Evolutionary conservation across 1,140 invertebrate species (phyloP).

Genomic region (Brachionus calyciflorus): DNA sequence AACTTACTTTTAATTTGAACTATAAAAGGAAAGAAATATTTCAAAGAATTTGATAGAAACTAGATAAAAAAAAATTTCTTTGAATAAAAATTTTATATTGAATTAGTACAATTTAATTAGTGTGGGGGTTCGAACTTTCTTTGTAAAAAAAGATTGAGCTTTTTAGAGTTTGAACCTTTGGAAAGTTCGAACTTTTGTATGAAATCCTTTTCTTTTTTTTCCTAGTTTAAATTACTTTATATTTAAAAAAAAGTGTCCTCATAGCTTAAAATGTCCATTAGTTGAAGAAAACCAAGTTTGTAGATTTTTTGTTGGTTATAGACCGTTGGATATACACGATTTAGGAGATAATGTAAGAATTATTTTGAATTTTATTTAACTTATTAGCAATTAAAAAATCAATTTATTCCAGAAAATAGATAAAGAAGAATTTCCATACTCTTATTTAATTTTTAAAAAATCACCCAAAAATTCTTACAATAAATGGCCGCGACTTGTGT

Average conservation of each 20-base stretch:
- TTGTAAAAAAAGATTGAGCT: too few species aligned
- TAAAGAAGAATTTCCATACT: constrained; percentile 25
- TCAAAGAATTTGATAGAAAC: too few species aligned
- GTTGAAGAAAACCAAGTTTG: background rate
- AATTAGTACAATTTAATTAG: too few species aligned
- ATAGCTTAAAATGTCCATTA: constrained; percentile 6
- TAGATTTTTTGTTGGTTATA: constrained; percentile 15
- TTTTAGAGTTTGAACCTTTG: too few species aligned
- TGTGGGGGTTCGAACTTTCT: too few species aligned
- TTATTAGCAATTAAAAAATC: background rate
- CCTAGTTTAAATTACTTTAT: too few species aligned
- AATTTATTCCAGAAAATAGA: background rate
- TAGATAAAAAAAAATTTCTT: too few species aligned
- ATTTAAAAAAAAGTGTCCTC: constrained; percentile 45
- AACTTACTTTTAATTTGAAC: too few species aligned
- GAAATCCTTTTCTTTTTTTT: too few species aligned
- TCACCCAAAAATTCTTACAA: background rate
- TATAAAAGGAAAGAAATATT: too few species aligned
- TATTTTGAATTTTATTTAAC: background rate
- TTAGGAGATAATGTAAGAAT: background rate
- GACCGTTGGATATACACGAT: constrained; percentile 6
- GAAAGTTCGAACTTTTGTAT: too few species aligned
- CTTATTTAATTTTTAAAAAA: constrained; percentile 26
- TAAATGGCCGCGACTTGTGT: constrained; percentile 24
- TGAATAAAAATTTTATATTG: too few species aligned